A percentile compares a stretch with the other conserved stretches of the same genome.
These are phyloP conservation scores for Oxyscelio sp. DNA, from an alignment of 2,888 invertebrate genomes.

Conservation along the genomic window DNA sequence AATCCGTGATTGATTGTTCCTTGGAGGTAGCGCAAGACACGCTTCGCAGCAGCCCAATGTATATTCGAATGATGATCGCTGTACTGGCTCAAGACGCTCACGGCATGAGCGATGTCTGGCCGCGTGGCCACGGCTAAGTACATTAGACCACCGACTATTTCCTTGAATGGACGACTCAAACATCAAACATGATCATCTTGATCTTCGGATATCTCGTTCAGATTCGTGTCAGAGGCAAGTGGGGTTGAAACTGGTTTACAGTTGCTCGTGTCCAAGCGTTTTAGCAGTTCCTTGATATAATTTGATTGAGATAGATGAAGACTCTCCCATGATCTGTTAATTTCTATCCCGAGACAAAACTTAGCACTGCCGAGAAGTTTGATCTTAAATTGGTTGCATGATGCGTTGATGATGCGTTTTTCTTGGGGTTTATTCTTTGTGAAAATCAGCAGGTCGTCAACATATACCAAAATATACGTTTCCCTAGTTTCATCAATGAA, in stretches of 20 bases:
- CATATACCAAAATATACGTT: constrained; percentile 1
- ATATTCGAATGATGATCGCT: not conserved
- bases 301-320: not conserved
- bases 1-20: constrained; percentile 17
- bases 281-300: constrained; percentile 1
- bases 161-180: too few species aligned
- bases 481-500: not conserved
- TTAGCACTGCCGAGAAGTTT: not conserved
- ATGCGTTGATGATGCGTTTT: not conserved
- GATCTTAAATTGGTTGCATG: not conserved
- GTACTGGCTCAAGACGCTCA: not conserved
- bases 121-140: not conserved
- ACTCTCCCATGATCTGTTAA: not conserved
- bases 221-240: not conserved
- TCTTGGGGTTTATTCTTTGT: not conserved
- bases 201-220: not conserved
- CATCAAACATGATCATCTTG: too few species aligned
- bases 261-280: constrained; percentile 26
- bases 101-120: constrained; percentile 11
- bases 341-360: not conserved
- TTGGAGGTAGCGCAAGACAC: constrained; percentile 7
- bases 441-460: not conserved
- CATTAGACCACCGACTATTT: not conserved
- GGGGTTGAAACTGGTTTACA: constrained; percentile 18
- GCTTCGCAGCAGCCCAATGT: constrained; percentile 29